Evolutionary conservation across 2,797 vertebrate genomes (phyloP), one percentile per base, ranked within the genome.

Genomic region (Coluber constrictor): DNA sequence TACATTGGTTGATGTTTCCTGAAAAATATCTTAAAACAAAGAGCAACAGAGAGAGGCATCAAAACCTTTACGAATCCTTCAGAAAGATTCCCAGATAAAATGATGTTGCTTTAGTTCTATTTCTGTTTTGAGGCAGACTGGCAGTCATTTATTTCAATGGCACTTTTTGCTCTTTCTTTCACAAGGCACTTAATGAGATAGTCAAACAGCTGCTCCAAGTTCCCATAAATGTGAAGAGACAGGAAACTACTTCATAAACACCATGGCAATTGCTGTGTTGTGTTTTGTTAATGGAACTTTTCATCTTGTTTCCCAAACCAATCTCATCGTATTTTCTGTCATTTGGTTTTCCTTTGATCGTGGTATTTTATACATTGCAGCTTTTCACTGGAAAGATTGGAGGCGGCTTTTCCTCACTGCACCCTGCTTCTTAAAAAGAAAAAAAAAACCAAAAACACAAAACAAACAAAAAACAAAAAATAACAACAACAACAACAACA

Each of bases 261-360:
- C n/a, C 60, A 29, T 18, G 23, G 89, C 60, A 61, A 91, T 61
- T 89, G 90, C 70, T 37, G 27, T 79, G 54, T 74, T 57, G 23
- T 37, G 90, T 79, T 92, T 90, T 90, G 92, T 88, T 86, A 18
- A 2, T 51, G 90, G 18, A 29, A 37, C 87, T 91, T 93, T 91
- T 93, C 70, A 93, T 91, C 93, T 93, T 93, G 93, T 93, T 93
- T 23, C 87, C 37, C 54, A 57, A 91, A 51, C 90, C 87, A 92
- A 10, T 57, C 83, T 60, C 92, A 87, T 66, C 70, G 55, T 91
- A 8, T 57, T 94, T 91, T 87, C 93, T 43, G 4, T 87, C 60
- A 5, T 27, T 91, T 16, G 29, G 47, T 89, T 92, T 51, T 60
- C 70, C 87, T 93, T 89, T 87, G 94, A 90, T 89, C 86, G 37